Percentiles rank a stretch among this genome's conserved stretches.
Conservation (phyloP, 2,888 invertebrate genomes). For the Acanthosepion lycidas region DNA sequence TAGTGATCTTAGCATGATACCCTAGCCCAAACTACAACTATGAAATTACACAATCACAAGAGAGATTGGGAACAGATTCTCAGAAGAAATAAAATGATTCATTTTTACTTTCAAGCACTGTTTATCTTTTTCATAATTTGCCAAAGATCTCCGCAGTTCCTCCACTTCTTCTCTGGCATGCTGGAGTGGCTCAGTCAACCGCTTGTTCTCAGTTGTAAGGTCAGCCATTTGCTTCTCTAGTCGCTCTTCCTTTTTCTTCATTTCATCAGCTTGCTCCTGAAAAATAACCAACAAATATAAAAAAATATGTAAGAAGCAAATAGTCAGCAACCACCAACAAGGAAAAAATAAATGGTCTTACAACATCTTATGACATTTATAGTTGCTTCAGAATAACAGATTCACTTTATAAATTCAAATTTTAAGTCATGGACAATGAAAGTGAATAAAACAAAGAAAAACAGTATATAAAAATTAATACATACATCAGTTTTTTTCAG, state of each 20-base stretch:
- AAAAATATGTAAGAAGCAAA: not conserved
- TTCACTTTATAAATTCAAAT: no score
- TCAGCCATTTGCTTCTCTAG: conserved; percentile 82
- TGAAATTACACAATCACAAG: no score
- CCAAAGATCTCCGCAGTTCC: conserved; percentile 84
- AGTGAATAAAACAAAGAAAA: no score
- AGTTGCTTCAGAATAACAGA: no score
- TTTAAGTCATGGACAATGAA: no score
- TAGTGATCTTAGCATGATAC: no score
- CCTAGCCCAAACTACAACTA: no score
- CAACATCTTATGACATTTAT: no score
- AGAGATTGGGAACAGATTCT: no score
- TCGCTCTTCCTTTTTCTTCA: conserved; percentile 83
- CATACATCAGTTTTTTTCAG: no score
- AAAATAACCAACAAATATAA: conserved; percentile 37
- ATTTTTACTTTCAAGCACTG: conserved; percentile 67
- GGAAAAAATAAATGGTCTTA: no score
- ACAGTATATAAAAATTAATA: no score
- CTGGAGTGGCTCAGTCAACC: conserved; percentile 83
- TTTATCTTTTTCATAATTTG: conserved; percentile 90
- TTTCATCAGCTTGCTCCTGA: conserved; percentile 75
- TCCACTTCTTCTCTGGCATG: conserved; percentile 81
- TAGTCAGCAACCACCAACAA: not conserved
- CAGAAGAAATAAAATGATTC: not conserved
- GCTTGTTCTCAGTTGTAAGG: conserved; percentile 83